Evolutionary conservation across 2,113 vertebrate species (phyloP).

Genomic region (Phylloscopus trochiloides): DNA sequence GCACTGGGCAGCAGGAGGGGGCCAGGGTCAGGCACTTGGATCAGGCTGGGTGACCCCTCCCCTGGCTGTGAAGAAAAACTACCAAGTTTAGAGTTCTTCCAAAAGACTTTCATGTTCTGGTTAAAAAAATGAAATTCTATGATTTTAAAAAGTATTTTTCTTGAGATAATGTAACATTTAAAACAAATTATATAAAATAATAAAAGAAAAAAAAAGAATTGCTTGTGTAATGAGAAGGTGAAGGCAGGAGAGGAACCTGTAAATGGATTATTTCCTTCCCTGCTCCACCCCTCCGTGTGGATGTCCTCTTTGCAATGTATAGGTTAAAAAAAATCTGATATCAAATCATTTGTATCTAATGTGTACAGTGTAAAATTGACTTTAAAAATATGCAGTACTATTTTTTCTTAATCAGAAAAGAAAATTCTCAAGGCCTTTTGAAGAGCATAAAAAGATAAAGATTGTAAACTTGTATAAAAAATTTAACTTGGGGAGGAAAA

Average conservation of each 20-base stretch:
- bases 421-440: constrained; percentile 86
- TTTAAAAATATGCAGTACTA: constrained; percentile 93
- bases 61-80: constrained; percentile 54
- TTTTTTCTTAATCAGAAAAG: constrained; percentile 97
- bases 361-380: constrained; percentile 94
- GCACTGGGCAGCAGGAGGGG: constrained; percentile 53
- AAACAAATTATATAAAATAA: constrained; percentile 77
- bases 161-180: constrained; percentile 82
- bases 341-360: constrained; percentile 83
- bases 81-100: constrained; percentile 77
- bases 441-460: constrained; percentile 84
- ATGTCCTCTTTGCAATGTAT: constrained; percentile 82
- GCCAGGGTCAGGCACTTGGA: constrained; percentile 26
- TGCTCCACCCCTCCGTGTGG: constrained; percentile 63
- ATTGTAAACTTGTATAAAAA: constrained; percentile 86
- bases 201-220: constrained; percentile 44
- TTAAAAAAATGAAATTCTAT: constrained; percentile 75
- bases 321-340: constrained; percentile 80
- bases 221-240: constrained; percentile 67
- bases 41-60: constrained; percentile 29
- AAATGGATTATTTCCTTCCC: constrained; percentile 68
- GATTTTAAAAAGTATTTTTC: constrained; percentile 83
- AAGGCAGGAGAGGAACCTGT: constrained; percentile 70
- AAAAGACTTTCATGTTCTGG: constrained; percentile 77
- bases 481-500: constrained; percentile 75